Evolutionary conservation across 2,113 vertebrate species (phyloP), one percentile per base, ranked within the genome.

Genomic region (Rhodinocichla rosea): DNA sequence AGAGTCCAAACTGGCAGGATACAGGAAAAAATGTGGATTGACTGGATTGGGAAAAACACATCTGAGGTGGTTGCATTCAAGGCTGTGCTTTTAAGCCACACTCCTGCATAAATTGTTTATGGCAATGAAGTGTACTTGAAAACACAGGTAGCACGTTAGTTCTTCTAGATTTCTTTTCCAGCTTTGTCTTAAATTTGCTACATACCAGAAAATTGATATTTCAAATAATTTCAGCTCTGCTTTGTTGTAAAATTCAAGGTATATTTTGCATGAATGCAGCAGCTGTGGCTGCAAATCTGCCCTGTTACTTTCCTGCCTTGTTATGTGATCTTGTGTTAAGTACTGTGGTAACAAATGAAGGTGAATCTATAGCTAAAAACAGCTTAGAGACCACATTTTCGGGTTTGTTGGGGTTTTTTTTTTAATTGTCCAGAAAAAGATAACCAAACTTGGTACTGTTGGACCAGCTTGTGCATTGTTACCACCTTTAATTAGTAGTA

Each of bases 381-480:
- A 62, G 26, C 6, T 75, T 28, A 18, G 28, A 68, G 40, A 49
- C 9, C 11, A 76, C 1, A 0, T 13, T 33, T 52, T n/a, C 10
- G 4, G 10, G 2, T 20, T 65, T 37, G 10, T 3, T 65, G 12
- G 10, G 4, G 7, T 50, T 8, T 0, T 18, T 40, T 57, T 56
- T 47, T 44, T 1, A 15, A 1, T 59, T 27, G 11, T 45, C 22
- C 39, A 69, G 55, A 24, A 57, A 47, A 87, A 69, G 23, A 45
- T 27, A 59, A 40, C 7, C 35, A 30, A 60, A 47, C 4, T 45
- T 65, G 26, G 7, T 37, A 11, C 8, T 53, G 13, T 37, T 74
- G 33, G 15, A 44, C 15, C 13, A 28, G 3, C 24, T 91, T 33
- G 28, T 68, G 20, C 18, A 3, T 83, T 45, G 15, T 55, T 83